Evolutionary conservation across 2,113 vertebrate genomes (phyloP), one percentile per base, ranked within the genome.

Genomic region (Cromileptes altivelis): DNA sequence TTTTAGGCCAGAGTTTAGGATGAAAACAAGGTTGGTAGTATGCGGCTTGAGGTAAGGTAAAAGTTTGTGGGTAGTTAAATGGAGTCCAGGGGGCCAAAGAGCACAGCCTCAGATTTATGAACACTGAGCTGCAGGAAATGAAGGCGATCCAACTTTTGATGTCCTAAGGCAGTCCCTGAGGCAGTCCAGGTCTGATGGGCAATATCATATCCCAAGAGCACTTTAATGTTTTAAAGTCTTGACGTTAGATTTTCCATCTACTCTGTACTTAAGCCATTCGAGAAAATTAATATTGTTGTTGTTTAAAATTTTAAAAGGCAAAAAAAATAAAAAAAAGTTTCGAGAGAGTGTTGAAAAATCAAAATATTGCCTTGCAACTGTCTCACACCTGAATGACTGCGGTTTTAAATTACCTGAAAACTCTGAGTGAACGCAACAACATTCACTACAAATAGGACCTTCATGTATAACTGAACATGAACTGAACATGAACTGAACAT

Each of bases 271-370:
- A 8, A 50, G 71, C 14, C 69, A 53, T 10, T 1, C 19, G 23
- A 18, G 11, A 58, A 58, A 37, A 61, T 37, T 0, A 0, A 69
- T 18, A n/a, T 47, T 47, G 10, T 70, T 42, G 21, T 47, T 49
- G 4, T 45, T 45, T 2, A 40, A 56, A 64, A 15, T 18, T 21
- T 65, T 47, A 25, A 33, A 27, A 70, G 7, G 2, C 33, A 12
- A 61, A 73, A 30, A 62, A 69, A 52, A 11, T 27, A 64, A 30
- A 68, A 60, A 11, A 56, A 64, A 65, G 45, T 60, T 70, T 19
- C 14, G 2, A 40, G n/a, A 42, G 50, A 37, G 4, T 69, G 27
- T 45, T 19, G 4, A 60, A 37, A 68, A 60, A 47, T 2, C 19
- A 11, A 40, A 72, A 47, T 45, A 17, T 33, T 57, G n/a, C 42